A percentile compares a stretch with the other conserved stretches of the same genome.
Evolutionary conservation across 2,113 vertebrate genomes (phyloP).

Genomic region (Cephalopterus ornatus): DNA sequence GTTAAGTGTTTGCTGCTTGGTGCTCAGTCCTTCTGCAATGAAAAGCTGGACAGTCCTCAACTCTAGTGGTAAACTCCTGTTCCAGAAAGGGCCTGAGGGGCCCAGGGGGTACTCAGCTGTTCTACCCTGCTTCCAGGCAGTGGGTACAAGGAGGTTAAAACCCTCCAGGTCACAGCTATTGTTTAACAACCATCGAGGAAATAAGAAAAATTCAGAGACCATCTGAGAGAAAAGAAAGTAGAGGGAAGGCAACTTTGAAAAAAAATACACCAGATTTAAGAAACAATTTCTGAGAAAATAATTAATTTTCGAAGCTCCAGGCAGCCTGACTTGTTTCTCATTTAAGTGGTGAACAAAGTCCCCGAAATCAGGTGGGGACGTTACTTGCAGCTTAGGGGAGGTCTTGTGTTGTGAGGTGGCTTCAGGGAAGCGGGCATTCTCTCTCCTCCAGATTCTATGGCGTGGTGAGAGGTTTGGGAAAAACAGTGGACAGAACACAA

Average conservation of each 20-base stretch:
- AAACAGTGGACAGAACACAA: neutral
- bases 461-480: neutral
- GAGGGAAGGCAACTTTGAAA: neutral
- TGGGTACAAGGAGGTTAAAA: neutral
- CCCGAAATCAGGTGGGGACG: neutral
- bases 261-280: neutral
- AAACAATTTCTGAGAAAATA: neutral
- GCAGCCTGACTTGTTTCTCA: neutral
- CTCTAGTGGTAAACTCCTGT: neutral
- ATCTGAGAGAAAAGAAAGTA: neutral
- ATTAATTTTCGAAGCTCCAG: neutral
- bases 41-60: neutral
- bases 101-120: neutral
- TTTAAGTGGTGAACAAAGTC: neutral
- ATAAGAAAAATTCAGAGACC: neutral
- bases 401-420: neutral
- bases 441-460: neutral
- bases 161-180: neutral
- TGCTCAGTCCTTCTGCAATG: neutral
- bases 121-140: neutral
- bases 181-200: neutral
- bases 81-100: neutral
- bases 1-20: neutral
- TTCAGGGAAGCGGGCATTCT: neutral
- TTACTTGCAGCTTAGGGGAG: neutral